Percentiles rank a stretch among this genome's conserved stretches.
These are phyloP conservation scores for Bovichtus variegatus DNA, from an alignment of 2,797 vertebrate species.

Conservation along the genomic window DNA sequence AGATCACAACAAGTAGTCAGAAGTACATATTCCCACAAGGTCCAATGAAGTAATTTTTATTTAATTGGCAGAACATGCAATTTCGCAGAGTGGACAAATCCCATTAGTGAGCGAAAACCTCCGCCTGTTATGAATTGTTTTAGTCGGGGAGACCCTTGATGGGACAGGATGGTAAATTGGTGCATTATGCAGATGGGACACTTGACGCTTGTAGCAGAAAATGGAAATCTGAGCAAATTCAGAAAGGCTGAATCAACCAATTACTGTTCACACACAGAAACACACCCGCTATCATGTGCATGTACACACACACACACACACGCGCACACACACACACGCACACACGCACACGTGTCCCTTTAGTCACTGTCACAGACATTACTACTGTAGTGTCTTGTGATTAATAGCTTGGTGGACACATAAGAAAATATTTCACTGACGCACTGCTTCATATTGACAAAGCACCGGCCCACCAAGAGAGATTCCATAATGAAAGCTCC, in stretches of 20 bases:
- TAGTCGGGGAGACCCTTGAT: not conserved
- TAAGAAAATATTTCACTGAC: slow-evolving; percentile 26
- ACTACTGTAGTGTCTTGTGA: slow-evolving; percentile 46
- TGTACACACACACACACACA: slow-evolving; percentile 1
- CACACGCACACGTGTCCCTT: no score
- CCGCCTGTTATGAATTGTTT: slow-evolving; percentile 39
- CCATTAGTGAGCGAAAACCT: slow-evolving; percentile 41
- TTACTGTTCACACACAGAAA: slow-evolving; percentile 21
- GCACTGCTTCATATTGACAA: slow-evolving; percentile 9
- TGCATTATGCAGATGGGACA: slow-evolving; percentile 47
- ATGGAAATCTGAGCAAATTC: slow-evolving; percentile 43
- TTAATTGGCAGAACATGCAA: slow-evolving; percentile 38
- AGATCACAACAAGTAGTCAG: slow-evolving; percentile 7
- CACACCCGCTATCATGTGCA: not conserved
- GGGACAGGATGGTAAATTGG: slow-evolving; percentile 31
- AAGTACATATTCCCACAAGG: slow-evolving; percentile 8
- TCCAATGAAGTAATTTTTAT: slow-evolving; percentile 15
- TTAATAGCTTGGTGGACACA: slow-evolving; percentile 36
- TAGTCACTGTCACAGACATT: slow-evolving; percentile 56
- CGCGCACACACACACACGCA: no score
- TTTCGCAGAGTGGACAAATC: slow-evolving; percentile 48
- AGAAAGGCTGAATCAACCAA: slow-evolving; percentile 39
- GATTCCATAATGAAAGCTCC: slow-evolving; percentile 39
- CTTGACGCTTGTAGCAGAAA: slow-evolving; percentile 40
- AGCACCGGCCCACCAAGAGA: not conserved